Evolutionary conservation across 2,797 vertebrate species (phyloP), one percentile per base, ranked within the genome.

Genomic region (Pempheris klunzingeri): DNA sequence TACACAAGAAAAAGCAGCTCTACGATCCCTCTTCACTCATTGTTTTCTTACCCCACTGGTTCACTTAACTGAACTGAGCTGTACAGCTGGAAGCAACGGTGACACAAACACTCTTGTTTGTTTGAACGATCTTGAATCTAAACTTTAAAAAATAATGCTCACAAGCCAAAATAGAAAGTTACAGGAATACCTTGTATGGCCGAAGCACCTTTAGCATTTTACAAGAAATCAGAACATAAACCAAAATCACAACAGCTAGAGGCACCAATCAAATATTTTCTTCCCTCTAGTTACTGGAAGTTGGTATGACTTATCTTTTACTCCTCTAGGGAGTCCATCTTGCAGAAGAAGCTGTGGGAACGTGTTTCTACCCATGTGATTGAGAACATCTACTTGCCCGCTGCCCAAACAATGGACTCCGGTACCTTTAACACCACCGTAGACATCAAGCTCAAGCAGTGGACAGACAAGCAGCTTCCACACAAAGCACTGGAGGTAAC

Each of bases 341-440:
- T 99, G 71, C 97, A 99, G 87, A 98, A 96, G 79, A 97, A 97
- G 49, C 90, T 99, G 57, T 99, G 98, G 98, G 98, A 99, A 84
- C 96, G 97, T 34, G 98, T 99, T 41, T 99, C 97, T 26, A 99
- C 97, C 15, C 98, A 99, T 50, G 98, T 99, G 88, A 99, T 99
- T 70, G 98, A 99, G 90, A 99, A 99, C 89, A 99, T 99, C 91
- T 99, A 99, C 91, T 95, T 99, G 73, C 98, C 98, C 41, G 98
- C 98, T 75, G 98, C 98, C 22, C 98, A 99, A 92, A 97, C 98
- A 57, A 94, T 95, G 90, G 98, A 99, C 90, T 97, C 98, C 0
- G 98, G 98, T 50, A 99, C 98, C 15, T 99, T 99, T 88, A 99
- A 99, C 92, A 99, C 98, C 71, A 99, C 98, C 0, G 96, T 99